Evolutionary conservation across 2,797 vertebrate genomes (phyloP).

Genomic region (Alauda arvensis): DNA sequence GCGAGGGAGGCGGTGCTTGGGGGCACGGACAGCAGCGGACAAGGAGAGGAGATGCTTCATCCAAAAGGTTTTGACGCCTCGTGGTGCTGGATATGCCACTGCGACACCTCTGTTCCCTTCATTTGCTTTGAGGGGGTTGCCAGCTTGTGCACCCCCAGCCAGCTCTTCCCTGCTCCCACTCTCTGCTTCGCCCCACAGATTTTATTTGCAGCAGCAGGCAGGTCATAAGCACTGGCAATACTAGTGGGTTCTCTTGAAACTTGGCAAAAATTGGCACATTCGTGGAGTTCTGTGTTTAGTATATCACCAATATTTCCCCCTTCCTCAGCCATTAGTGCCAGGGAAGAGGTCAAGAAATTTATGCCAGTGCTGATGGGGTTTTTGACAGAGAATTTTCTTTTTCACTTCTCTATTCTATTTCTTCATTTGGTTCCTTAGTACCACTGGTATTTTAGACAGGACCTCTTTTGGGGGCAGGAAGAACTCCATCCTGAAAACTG

Average conservation of each 20-base stretch:
- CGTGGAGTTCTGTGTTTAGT: background rate
- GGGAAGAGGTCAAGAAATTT: background rate
- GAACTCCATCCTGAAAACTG: background rate
- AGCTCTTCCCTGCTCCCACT: background rate
- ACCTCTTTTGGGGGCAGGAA: background rate
- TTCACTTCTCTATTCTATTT: background rate
- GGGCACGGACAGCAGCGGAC: background rate
- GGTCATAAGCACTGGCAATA: background rate
- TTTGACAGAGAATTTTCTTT: background rate
- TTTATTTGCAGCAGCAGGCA: background rate
- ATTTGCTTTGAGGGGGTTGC: fast-evolving
- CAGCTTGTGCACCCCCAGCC: background rate
- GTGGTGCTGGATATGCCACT: background rate
- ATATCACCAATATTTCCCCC: background rate
- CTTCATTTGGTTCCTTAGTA: background rate
- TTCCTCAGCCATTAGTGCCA: background rate
- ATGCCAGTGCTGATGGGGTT: background rate
- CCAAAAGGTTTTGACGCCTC: background rate
- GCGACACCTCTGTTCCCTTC: background rate
- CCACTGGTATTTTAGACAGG: background rate
- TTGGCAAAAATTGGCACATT: background rate
- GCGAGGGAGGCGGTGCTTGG: background rate
- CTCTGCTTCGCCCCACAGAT: fast-evolving
- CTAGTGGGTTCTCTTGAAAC: background rate
- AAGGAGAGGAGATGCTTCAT: background rate